Evolutionary conservation across 2,113 vertebrate species (phyloP), one percentile per base, ranked within the genome.

Genomic region (Dolichallabes microphthalmus): DNA sequence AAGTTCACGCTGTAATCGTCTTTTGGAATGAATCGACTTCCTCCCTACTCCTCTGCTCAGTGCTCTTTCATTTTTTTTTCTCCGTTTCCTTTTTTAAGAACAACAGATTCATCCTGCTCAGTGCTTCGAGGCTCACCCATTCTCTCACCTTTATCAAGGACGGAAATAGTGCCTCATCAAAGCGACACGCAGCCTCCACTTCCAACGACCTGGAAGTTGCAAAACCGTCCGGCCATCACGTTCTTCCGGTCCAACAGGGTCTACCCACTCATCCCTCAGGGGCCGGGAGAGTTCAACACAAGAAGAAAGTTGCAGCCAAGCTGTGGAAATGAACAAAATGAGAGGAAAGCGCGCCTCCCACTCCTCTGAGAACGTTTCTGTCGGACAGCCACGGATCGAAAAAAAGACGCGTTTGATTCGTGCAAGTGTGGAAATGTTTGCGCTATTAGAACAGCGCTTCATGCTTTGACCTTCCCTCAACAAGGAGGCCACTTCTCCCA

Each of bases 281-380:
- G 89, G 87, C 88, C 88, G 80, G 86, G 15, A 69, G 87, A 90
- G 91, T 91, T 92, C 92, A 89, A 82, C 89, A 35, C 92, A 86
- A 90, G 90, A 90, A 92, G 90, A 94, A 93, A 93, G 91, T 93
- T 93, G 85, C 85, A 90, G 89, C 92, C 92, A 88, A 92, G 91
- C 91, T 27, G 52, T 85, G 91, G 92, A 93, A 91, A 93, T 90
- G 87, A 92, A 88, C 89, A 79, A 92, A 93, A 93, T 91, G 90
- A 92, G 91, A 89, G 90, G 88, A 89, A 89, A 91, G 92, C 89
- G 88, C 90, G 91, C 92, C 93, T 92, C 94, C 94, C 93, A 94
- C 93, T 91, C 90, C 85, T 87, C 86, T 89, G 91, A 92, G 93
- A 92, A 92, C 90, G 92, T 90, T 88, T 91, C 84, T 88, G 73